Evolutionary conservation across 2,113 vertebrate species (phyloP).

Genomic region (Rhynchopsitta pachyrhyncha): DNA sequence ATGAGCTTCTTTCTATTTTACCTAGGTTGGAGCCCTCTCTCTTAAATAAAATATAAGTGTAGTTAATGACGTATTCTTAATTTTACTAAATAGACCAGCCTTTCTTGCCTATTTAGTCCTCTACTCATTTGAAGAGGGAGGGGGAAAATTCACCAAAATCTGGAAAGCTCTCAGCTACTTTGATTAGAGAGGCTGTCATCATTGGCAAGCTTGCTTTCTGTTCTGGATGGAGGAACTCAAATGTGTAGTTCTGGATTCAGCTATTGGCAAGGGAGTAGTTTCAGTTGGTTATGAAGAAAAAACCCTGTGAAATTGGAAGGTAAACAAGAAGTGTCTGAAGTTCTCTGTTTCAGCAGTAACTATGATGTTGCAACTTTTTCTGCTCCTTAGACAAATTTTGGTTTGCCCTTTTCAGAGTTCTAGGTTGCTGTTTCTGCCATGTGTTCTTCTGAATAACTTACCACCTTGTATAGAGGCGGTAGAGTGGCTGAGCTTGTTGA

Average conservation of each 20-base stretch:
- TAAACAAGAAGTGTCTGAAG: background rate
- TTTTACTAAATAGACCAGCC: background rate
- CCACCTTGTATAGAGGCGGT: background rate
- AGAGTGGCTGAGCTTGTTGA: background rate
- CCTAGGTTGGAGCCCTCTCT: background rate
- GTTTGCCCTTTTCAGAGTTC: background rate
- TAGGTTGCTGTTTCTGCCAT: background rate
- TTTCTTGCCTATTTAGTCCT: background rate
- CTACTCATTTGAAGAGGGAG: background rate
- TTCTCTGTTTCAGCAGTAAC: background rate
- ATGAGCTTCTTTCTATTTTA: background rate
- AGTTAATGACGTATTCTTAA: background rate
- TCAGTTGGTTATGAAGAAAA: background rate
- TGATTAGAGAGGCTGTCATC: background rate
- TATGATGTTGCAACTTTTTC: background rate
- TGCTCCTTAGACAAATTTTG: background rate
- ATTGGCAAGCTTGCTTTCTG: background rate
- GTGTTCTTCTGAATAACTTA: background rate
- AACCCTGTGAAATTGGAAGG: background rate
- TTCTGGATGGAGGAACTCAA: background rate
- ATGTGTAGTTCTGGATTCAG: background rate
- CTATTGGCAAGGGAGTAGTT: background rate
- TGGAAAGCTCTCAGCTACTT: background rate
- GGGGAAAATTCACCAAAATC: background rate
- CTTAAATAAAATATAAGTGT: background rate